A percentile compares a stretch with the other conserved stretches of the same genome.
Conservation (phyloP, 64 coral and sea anemone species). For the Anthopleura sola region DNA sequence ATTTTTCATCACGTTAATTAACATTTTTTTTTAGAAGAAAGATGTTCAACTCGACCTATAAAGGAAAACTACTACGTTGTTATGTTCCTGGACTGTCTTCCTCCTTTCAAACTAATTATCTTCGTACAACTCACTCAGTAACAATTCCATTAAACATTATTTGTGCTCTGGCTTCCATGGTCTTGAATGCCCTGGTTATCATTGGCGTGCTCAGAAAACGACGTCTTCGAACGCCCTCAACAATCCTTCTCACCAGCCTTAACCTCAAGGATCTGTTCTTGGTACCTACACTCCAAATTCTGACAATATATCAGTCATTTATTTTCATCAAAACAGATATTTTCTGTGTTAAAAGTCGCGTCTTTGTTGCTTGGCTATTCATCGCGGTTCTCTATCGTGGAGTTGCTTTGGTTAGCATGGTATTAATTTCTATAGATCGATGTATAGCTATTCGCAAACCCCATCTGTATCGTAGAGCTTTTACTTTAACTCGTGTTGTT, state of each 20-base stretch:
- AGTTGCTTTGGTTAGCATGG: neutral
- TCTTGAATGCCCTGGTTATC: neutral
- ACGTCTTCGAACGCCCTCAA: neutral
- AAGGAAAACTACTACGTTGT: neutral
- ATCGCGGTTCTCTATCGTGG: neutral
- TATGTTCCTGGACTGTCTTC: neutral
- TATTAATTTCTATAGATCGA: neutral
- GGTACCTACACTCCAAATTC: neutral
- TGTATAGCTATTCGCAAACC: conserved; percentile 1
- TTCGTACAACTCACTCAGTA: neutral
- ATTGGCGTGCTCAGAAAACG: neutral
- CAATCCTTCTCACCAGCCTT: neutral
- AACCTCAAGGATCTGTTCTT: neutral
- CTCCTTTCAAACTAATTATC: neutral
- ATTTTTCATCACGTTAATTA: too few species aligned
- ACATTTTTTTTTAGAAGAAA: too few species aligned
- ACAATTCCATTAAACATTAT: neutral
- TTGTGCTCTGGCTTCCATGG: neutral
- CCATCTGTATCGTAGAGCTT: neutral
- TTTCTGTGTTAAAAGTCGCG: neutral
- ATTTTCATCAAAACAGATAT: neutral
- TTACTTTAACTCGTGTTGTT: neutral
- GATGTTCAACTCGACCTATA: neutral
- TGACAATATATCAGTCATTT: neutral
- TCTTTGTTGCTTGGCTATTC: neutral